Percentiles rank a stretch among this genome's conserved stretches.
Evolutionary conservation across 2,797 vertebrate genomes (phyloP).

Genomic region (Gymnothorax reevesii): DNA sequence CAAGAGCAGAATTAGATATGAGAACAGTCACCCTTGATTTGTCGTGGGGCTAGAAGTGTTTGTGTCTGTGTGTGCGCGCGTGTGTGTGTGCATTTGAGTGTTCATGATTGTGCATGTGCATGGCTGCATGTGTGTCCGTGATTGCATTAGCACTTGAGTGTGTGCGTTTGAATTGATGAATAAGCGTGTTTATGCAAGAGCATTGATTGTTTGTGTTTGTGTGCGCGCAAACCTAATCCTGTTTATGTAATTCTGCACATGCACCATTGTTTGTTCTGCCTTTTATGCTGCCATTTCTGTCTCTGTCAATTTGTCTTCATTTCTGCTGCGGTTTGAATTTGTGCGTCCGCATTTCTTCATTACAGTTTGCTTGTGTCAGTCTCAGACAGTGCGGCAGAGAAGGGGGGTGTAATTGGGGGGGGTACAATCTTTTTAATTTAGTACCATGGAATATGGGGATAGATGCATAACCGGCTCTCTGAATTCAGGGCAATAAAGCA

Average conservation of each 20-base stretch:
- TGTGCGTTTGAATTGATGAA: background rate
- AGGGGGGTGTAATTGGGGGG: constrained; percentile 45
- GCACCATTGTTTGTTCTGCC: background rate
- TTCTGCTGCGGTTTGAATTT: constrained; percentile 47
- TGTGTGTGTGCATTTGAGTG: background rate
- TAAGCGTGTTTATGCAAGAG: background rate
- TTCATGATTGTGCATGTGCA: background rate
- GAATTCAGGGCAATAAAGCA: constrained; percentile 73
- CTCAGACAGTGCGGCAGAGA: constrained; percentile 22
- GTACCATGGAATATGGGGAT: constrained; percentile 36
- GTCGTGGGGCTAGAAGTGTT: background rate
- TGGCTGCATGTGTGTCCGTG: background rate
- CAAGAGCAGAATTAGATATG: constrained; percentile 4
- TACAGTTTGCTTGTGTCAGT: background rate
- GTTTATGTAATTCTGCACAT: background rate
- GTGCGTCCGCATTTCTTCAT: background rate
- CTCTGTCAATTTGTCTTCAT: constrained; percentile 39
- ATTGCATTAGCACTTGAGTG: background rate
- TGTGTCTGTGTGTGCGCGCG: background rate
- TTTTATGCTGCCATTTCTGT: background rate
- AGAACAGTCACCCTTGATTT: background rate
- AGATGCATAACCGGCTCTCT: constrained; percentile 53
- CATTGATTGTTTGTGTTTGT: background rate
- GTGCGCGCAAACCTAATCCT: background rate
- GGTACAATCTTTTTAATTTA: constrained; percentile 51